These are phyloP conservation scores for Pseudorhiza aurosa DNA, from an alignment of 30 jellyfish, hydroid and myxozoan species.

Conservation along the genomic window DNA sequence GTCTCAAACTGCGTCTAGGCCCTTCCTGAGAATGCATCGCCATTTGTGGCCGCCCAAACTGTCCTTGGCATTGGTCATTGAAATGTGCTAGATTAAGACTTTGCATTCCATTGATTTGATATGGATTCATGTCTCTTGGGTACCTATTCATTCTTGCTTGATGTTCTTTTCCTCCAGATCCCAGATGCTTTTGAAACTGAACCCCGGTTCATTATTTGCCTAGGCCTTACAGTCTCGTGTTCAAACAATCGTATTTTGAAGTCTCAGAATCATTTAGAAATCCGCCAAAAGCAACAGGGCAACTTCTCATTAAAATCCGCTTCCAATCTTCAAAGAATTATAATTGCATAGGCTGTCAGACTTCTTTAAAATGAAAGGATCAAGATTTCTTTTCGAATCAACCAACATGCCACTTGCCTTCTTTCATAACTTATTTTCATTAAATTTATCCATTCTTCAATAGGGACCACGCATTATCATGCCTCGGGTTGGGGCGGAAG, in stretches of 20 bases:
- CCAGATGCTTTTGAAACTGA: neutral
- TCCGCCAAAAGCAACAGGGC: neutral
- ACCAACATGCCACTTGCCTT: too few species aligned
- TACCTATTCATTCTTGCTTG: neutral
- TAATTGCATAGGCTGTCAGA: too few species aligned
- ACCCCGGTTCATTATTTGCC: too few species aligned
- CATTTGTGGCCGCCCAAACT: neutral
- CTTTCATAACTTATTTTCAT: too few species aligned
- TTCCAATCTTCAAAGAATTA: too few species aligned
- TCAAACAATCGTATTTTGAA: neutral
- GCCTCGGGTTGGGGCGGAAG: too few species aligned
- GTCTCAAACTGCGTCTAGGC: too few species aligned
- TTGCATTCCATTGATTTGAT: neutral
- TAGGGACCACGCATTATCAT: too few species aligned
- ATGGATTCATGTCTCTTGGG: neutral
- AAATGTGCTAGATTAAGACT: neutral
- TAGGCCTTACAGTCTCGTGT: conserved; percentile 17
- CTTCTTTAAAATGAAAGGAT: too few species aligned
- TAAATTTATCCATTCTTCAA: too few species aligned
- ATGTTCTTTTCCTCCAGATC: neutral
- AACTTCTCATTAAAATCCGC: too few species aligned
- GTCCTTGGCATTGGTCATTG: neutral
- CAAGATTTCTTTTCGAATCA: too few species aligned
- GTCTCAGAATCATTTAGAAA: neutral
- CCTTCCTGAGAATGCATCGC: neutral